A percentile compares a stretch with the other conserved stretches of the same genome.
phyloP scores from a whole-genome alignment of 2,888 invertebrate genomes.

The Atethmia centrago region DNA sequence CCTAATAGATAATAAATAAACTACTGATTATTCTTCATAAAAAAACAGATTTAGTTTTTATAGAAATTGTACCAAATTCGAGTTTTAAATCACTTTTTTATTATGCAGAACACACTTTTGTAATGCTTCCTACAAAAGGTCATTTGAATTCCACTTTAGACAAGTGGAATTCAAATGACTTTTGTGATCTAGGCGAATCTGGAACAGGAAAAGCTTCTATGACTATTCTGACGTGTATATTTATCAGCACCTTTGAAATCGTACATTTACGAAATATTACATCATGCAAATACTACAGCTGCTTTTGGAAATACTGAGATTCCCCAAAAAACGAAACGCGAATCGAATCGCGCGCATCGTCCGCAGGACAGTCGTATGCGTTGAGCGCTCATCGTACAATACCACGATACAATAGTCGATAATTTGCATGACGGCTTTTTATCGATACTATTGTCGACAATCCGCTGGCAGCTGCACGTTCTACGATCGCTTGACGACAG shows the following conservation, averaged over 20 bases:
- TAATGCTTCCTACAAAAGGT: not conserved
- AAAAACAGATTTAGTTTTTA: constrained; percentile 10
- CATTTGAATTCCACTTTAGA: not conserved
- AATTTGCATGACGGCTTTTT: constrained; percentile 90
- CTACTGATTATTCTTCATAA: constrained; percentile 16
- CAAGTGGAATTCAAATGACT: no score
- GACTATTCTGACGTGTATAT: constrained; percentile 20
- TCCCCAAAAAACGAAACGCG: constrained; percentile 82
- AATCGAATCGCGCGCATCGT: constrained; percentile 80
- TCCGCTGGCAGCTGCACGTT: constrained; percentile 81
- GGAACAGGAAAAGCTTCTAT: constrained; percentile 8
- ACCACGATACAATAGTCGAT: constrained; percentile 84
- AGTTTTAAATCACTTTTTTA: constrained; percentile 9
- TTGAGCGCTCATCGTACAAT: constrained; percentile 77
- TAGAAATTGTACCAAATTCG: constrained; percentile 2
- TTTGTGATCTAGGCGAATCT: constrained; percentile 8
- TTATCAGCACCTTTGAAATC: constrained; percentile 35
- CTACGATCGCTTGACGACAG: constrained; percentile 37
- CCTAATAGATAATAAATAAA: constrained; percentile 18
- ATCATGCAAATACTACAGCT: constrained; percentile 77
- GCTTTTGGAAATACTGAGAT: constrained; percentile 77
- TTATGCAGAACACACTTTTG: not conserved
- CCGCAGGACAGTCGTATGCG: constrained; percentile 83
- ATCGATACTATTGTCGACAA: constrained; percentile 83
- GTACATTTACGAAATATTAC: constrained; percentile 35